Evolutionary conservation across 2,797 vertebrate genomes (phyloP), one percentile per base, ranked within the genome.

Genomic region (Propithecus perrieri): DNA sequence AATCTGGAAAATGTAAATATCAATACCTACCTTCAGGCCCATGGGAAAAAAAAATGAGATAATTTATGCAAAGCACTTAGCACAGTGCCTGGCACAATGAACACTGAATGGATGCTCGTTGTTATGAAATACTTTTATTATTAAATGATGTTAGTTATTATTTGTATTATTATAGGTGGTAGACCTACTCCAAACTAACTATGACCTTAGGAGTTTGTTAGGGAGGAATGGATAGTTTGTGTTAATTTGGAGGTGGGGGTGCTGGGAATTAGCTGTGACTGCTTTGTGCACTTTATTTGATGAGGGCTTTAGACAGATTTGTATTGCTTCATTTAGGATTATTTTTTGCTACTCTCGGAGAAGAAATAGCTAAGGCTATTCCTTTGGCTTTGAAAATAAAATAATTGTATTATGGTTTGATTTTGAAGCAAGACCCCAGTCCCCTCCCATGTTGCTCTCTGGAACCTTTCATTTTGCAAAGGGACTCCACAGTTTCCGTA

Each of bases 401-500:
- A 94, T 95, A 94, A 97, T 95, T 94, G 92, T 92, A 95, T 96
- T 79, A 72, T 92, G 94, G 90, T 78, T 96, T 57, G 86, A 96
- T 97, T 97, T 97, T 97, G 85, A 95, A 96, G 92, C 95, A 91
- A 96, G 96, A 94, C 96, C 91, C 94, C 59, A n/a, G 24, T 93
- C 75, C 92, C 75, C 76, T 96, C 83, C 88, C 85, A 59, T 91
- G 92, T 83, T 81, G 84, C 91, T 96, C 74, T 97, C 69, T 71
- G 84, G 96, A 97, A 84, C 94, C 95, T 94, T 97, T 97, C 94
- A 65, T 98, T 98, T 97, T 95, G 95, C 91, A 89, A 43, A 97
- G 97, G 96, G 93, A 96, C 95, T 97, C 88, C 84, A 96, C 96
- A 87, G 96, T 97, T 97, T 97, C 85, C 92, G 93, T 96, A 89